phyloP scores from a whole-genome alignment of 2,113 vertebrate species.

The Amblyornis subalaris region DNA sequence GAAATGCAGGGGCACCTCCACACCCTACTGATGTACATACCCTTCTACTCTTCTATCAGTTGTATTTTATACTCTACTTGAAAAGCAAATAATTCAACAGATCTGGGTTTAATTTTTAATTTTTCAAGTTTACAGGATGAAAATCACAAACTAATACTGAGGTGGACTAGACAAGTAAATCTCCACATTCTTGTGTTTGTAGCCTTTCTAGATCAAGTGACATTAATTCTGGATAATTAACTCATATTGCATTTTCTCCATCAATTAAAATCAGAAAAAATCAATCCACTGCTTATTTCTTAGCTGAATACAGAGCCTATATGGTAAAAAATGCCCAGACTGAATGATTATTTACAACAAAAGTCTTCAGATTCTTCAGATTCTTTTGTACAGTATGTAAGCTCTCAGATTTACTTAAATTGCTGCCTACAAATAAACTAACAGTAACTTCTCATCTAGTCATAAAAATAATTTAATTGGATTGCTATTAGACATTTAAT shows the following conservation, averaged over 20 bases:
- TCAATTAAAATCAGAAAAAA: neutral
- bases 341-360: neutral
- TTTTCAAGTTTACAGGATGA: neutral
- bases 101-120: neutral
- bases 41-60: neutral
- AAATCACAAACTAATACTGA: neutral
- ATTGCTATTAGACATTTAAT: slow-evolving; percentile 22
- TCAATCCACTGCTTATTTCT: neutral
- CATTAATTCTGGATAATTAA: neutral
- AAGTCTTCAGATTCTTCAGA: neutral
- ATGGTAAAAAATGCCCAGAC: neutral
- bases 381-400: neutral
- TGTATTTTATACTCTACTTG: neutral
- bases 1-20: neutral
- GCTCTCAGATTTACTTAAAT: neutral
- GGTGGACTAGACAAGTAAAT: neutral
- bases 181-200: neutral
- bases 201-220: neutral
- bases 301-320: neutral
- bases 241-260: neutral
- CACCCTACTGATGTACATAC: neutral
- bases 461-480: slow-evolving; percentile 40
- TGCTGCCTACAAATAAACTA: slow-evolving; percentile 20
- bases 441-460: neutral
- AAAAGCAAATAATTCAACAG: neutral